phyloP scores from a whole-genome alignment of 2,888 invertebrate species.

The Troides helena region DNA sequence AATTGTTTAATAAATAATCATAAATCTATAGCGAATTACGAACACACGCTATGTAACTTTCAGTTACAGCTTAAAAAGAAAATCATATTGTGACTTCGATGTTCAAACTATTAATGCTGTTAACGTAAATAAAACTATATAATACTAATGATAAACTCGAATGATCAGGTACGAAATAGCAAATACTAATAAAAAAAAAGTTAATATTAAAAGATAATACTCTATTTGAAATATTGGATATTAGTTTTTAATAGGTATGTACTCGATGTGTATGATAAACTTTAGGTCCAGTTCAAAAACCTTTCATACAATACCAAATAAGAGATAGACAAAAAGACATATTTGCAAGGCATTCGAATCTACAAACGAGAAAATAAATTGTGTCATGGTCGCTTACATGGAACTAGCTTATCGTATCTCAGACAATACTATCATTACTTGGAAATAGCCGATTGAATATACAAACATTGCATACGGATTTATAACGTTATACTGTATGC shows the following conservation, averaged over 20 bases:
- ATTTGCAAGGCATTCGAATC: neutral
- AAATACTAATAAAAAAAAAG: slow-evolving; percentile 1
- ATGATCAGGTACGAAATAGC: slow-evolving; percentile 28
- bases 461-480: no score
- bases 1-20: slow-evolving; percentile 17
- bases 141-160: neutral
- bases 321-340: neutral
- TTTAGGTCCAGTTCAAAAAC: neutral
- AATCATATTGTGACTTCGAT: neutral
- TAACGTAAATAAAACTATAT: neutral
- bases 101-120: neutral
- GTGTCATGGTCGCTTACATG: neutral
- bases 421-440: no score
- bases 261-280: neutral
- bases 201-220: neutral
- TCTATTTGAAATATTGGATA: neutral
- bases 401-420: neutral
- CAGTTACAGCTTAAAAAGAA: neutral
- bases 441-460: no score
- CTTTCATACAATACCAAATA: neutral
- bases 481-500: no score
- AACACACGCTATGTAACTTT: neutral
- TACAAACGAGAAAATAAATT: neutral
- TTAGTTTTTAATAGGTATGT: neutral
- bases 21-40: slow-evolving; percentile 16